phyloP scores from a whole-genome alignment of 2,797 vertebrate genomes.

The Harpagifer antarcticus region DNA sequence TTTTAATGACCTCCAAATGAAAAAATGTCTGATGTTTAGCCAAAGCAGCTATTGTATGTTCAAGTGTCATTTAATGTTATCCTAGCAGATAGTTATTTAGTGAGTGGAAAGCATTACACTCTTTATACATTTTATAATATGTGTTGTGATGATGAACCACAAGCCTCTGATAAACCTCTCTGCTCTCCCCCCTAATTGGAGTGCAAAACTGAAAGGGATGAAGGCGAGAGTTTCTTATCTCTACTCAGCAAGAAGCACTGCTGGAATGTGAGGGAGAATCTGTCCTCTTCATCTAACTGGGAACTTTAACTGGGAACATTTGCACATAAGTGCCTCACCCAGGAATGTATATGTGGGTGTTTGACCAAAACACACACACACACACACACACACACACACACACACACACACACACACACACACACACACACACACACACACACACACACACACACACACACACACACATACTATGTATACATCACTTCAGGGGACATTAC shows the following conservation, averaged over 20 bases:
- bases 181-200: neutral
- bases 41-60: too few relatives aligned
- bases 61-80: too few relatives aligned
- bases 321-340: conserved; percentile 17
- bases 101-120: too few relatives aligned
- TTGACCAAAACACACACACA: conserved; percentile 11
- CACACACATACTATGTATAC: too few relatives aligned
- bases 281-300: conserved; percentile 22
- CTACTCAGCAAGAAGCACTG: neutral
- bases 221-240: conserved; percentile 12
- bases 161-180: neutral
- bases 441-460: conserved; percentile 2
- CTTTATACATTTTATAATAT: neutral
- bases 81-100: too few relatives aligned
- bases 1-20: neutral
- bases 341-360: conserved; percentile 20
- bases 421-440: conserved; percentile 3
- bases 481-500: too few relatives aligned
- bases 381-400: neutral
- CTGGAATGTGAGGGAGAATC: conserved; percentile 60
- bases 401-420: neutral
- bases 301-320: conserved; percentile 37
- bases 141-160: neutral
- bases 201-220: neutral
- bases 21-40: neutral